Percentiles rank a stretch among this genome's conserved stretches.
phyloP scores from a whole-genome alignment of 2,113 vertebrate species.

The Brachyistius frenatus region DNA sequence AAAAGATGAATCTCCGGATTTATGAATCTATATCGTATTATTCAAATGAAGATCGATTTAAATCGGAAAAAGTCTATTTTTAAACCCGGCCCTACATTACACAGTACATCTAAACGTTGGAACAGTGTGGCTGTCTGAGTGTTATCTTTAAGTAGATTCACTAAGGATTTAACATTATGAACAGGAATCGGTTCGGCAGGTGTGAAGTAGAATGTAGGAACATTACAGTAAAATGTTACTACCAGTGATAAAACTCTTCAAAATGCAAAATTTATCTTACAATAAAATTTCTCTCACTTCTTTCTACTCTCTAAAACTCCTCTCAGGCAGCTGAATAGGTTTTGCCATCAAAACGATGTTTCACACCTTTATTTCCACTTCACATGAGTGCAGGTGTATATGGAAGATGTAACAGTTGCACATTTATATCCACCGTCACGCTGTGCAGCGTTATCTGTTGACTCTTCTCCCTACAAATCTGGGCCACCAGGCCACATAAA shows the following conservation, averaged over 20 bases:
- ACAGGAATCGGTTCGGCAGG: too few species aligned
- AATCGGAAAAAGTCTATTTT: too few species aligned
- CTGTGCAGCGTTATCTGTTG: slow-evolving; percentile 6
- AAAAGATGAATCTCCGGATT: too few species aligned
- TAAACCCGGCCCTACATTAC: too few species aligned
- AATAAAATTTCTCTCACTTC: neutral
- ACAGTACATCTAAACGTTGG: too few species aligned
- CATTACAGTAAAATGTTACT: neutral
- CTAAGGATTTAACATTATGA: too few species aligned
- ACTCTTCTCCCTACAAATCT: slow-evolving; percentile 24
- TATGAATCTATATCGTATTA: too few species aligned
- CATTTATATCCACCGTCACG: slow-evolving; percentile 3
- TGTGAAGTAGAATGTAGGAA: too few species aligned
- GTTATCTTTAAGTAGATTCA: too few species aligned
- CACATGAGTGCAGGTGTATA: neutral
- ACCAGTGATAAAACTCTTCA: neutral
- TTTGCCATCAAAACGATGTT: slow-evolving; percentile 3
- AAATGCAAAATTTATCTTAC: neutral
- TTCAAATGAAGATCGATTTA: too few species aligned
- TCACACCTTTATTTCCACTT: slow-evolving; percentile 1
- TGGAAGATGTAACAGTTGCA: neutral
- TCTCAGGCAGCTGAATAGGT: slow-evolving; percentile 1
- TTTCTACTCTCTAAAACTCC: neutral
- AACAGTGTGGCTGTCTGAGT: neutral
- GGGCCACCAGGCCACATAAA: slow-evolving; percentile 24